Evolutionary conservation across 2,797 vertebrate genomes (phyloP), one percentile per base, ranked within the genome.

Genomic region (Denticeps clupeoides): DNA sequence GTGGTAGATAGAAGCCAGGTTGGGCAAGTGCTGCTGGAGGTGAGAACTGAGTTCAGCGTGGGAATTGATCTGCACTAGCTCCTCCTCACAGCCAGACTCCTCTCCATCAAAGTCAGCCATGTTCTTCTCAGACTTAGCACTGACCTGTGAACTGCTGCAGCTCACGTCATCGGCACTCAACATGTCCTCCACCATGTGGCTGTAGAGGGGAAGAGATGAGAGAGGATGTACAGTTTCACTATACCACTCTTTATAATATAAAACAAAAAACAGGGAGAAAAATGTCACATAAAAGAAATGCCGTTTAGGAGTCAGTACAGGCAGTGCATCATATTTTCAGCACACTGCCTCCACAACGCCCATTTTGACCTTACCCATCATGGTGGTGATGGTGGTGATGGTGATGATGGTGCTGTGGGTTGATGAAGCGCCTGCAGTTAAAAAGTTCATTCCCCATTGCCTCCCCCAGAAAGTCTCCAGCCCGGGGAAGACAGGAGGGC

Each of bases 101-200:
- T 97, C 94, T 1, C 93, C 93, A 45, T 96, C 93, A 47, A 99
- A 99, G 75, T 99, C 93, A 2, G 93, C 93, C 93, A 97, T 99
- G 64, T 99, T 99, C 76, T 99, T 97, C 81, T 99, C 94, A 0
- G 94, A 99, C 76, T 97, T 97, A 64, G 94, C 94, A 64, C 94
- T 99, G 73, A 99, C 90, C 83, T 97, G 94, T 24, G 93, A 97
- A 71, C 94, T 99, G 78, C 93, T 97, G 73, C 94, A 99, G 74
- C 93, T 97, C 60, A 99, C 93, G 41, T 97, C 94, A 47, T 97
- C 94, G 2, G 93, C 92, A 41, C 93, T 97, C 60, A 99, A 73
- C 93, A 97, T 97, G 78, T 99, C 93, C 77, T 99, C 94, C 44
- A 90, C 91, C 86, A 91, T 89, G 40, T 93, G 89, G 31, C 94